Evolutionary conservation across 64 coral and sea anemone genomes (phyloP).

Genomic region (Hydrozoanthus tunicans): DNA sequence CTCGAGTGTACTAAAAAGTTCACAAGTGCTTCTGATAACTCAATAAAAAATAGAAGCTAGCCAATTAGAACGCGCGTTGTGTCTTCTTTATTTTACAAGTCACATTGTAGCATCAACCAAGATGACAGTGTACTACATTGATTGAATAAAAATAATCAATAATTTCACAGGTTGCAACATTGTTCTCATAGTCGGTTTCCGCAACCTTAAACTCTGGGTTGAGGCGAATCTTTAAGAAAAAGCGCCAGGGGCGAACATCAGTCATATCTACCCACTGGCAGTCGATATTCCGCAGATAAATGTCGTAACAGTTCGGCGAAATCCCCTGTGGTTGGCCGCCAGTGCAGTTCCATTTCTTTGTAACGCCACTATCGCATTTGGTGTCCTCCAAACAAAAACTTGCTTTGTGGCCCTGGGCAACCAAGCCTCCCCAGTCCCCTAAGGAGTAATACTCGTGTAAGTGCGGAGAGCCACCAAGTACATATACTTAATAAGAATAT

Average conservation of each 20-base stretch:
- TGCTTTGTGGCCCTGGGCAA: conserved; percentile 87
- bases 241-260: conserved; percentile 42
- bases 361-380: conserved; percentile 72
- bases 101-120: conserved; percentile 30
- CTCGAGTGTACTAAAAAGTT: no score
- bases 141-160: conserved; percentile 48
- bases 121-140: conserved; percentile 20
- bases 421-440: conserved; percentile 8
- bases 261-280: conserved; percentile 89
- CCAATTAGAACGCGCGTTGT: background rate
- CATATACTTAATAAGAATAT: no score
- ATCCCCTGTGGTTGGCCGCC: conserved; percentile 71
- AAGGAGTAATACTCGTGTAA: background rate
- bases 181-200: conserved; percentile 86
- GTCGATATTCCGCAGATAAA: conserved; percentile 78
- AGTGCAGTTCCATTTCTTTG: conserved; percentile 72
- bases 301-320: conserved; percentile 85
- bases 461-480: background rate
- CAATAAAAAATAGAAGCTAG: background rate
- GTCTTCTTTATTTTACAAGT: background rate
- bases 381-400: conserved; percentile 95
- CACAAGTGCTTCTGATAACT: background rate
- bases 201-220: conserved; percentile 79
- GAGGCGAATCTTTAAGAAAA: conserved; percentile 54
- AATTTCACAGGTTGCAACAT: conserved; percentile 70